Base-by-base conservation (phyloP, 2,888 invertebrate genomes). In the Cataglyphis cursor region DNA sequence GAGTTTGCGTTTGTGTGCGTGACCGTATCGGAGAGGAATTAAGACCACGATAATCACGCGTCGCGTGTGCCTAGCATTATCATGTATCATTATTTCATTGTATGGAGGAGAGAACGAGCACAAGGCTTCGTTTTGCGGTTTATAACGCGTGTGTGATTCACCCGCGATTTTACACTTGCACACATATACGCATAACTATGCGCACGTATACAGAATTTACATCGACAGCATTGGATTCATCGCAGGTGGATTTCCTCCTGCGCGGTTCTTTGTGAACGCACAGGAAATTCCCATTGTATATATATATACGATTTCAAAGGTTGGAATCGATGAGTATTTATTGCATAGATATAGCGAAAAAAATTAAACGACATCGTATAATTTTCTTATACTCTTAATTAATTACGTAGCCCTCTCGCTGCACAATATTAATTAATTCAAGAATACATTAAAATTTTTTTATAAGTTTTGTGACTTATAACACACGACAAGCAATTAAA, bases 71-170 rank as follows among this genome's bases (percentile, higher is more conserved):
- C 70, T 61, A 51, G 64, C 78, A 85, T 90, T 90, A 87, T 89
- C 90, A 83, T 84, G 80, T 87, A 85, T 91, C 85, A 84, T 90
- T 87, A 83, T 59, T 65, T 78, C 80, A 91, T 91, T 91, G 90
- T 91, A 86, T 81, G 31, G 64, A 0, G 12, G 9, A 72, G 70
- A 68, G 83, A 90, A 91, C 86, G 89, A 74, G 91, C 83, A 91
- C 91, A 91, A 91, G 91, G 91, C 81, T 91, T 87, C 66, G 72
- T 87, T 84, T 66, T 61, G 82, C 86, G 81, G 61, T 70, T 72
- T 80, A 80, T 81, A 31, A 44, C 73, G 78, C 72, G 61, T 35
- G 28, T 78, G 65, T 76, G 81, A 80, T 44, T 80, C 78, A 80
- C 44, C 28, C 57, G 35, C n/a, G 21, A 31, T 61, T 35, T 28